Evolutionary conservation across 2,113 vertebrate genomes (phyloP).

Genomic region (Callaeas wilsoni): DNA sequence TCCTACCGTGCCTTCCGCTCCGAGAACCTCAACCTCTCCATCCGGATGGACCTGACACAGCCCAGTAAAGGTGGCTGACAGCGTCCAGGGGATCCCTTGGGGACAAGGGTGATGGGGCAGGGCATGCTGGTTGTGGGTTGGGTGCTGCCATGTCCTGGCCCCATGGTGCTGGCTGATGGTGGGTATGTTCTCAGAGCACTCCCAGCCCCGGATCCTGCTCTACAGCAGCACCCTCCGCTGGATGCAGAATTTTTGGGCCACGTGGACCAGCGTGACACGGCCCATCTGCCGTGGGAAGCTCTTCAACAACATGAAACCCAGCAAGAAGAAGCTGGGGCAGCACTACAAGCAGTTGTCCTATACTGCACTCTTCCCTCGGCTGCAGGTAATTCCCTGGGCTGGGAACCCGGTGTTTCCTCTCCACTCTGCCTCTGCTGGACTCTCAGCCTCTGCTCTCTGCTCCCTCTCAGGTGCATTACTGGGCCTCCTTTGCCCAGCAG

Average conservation of each 20-base stretch:
- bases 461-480: constrained; percentile 87
- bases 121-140: not conserved
- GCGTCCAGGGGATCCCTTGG: rapidly evolving
- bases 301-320: constrained; percentile 89
- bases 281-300: constrained; percentile 96
- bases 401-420: rapidly evolving
- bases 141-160: not conserved
- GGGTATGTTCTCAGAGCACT: constrained; percentile 70
- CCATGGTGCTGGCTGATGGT: not conserved
- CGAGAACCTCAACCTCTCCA: constrained; percentile 93
- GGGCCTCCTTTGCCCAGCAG: constrained; percentile 98
- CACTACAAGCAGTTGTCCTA: constrained; percentile 97
- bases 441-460: not conserved
- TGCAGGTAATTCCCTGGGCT: constrained; percentile 78
- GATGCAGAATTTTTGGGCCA: constrained; percentile 99
- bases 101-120: not conserved
- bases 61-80: constrained; percentile 70
- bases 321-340: constrained; percentile 94
- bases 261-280: constrained; percentile 90
- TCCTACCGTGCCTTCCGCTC: constrained; percentile 97
- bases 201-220: constrained; percentile 88
- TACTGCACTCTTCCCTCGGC: constrained; percentile 87
- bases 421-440: not conserved
- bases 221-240: constrained; percentile 98
- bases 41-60: constrained; percentile 92